Evolutionary conservation across 2,888 invertebrate species (phyloP).

Genomic region (Pyrochroa serraticornis): DNA sequence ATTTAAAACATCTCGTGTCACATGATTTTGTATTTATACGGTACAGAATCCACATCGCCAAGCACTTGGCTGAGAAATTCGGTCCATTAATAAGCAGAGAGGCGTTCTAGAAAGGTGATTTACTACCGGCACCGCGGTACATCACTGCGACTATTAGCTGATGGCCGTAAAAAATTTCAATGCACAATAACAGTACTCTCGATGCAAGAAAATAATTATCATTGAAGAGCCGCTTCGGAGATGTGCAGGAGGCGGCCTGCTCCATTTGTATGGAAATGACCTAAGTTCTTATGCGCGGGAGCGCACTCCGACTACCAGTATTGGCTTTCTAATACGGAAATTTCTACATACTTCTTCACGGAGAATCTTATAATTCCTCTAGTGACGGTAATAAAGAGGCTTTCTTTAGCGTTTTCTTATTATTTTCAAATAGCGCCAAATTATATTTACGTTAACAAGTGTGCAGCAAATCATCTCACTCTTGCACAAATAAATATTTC

Average conservation of each 20-base stretch:
- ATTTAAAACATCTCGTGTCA: conserved; percentile 34
- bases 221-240: background rate
- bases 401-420: background rate
- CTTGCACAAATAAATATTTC: background rate
- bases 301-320: conserved; percentile 33
- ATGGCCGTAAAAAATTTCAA: conserved; percentile 4
- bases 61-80: too few species aligned
- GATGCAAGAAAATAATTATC: conserved; percentile 8
- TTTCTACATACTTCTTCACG: conserved; percentile 29
- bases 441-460: background rate
- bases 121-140: too few species aligned
- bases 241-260: conserved; percentile 8
- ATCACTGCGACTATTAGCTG: background rate
- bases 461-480: background rate
- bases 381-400: background rate
- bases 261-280: conserved; percentile 23
- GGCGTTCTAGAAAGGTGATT: too few species aligned
- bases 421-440: background rate
- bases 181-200: conserved; percentile 8
- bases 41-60: too few species aligned
- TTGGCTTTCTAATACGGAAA: conserved; percentile 40
- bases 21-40: conserved; percentile 21
- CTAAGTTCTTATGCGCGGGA: conserved; percentile 32
- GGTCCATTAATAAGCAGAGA: too few species aligned
- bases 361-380: conserved; percentile 5